Conservation (phyloP, 2,888 invertebrate species). For the Myopa testacea region DNA sequence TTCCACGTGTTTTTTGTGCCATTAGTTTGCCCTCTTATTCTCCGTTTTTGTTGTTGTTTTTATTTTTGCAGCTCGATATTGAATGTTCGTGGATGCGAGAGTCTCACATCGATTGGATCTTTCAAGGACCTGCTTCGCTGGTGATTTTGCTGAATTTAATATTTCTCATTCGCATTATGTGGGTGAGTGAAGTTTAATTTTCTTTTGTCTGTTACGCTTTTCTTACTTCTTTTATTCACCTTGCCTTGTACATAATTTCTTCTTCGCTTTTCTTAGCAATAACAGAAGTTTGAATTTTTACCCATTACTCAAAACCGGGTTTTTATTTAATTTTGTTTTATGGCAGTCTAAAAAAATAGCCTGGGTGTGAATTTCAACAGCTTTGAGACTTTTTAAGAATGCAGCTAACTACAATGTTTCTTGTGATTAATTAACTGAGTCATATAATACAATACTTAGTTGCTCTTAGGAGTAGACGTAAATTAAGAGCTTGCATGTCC, state of each 20-base stretch:
- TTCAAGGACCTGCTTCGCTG: constrained; percentile 83
- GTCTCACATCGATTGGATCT: constrained; percentile 87
- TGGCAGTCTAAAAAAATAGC: no score
- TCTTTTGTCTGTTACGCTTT: background rate
- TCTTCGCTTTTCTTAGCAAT: background rate
- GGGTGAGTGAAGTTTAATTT: constrained; percentile 73
- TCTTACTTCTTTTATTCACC: background rate
- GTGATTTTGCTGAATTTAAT: constrained; percentile 84
- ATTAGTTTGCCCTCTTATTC: background rate
- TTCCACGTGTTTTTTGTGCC: background rate
- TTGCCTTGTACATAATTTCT: background rate
- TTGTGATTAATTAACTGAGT: no score
- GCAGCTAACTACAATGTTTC: no score
- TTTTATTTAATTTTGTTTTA: no score
- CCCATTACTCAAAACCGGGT: no score
- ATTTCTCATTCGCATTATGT: constrained; percentile 88
- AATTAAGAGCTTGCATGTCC: no score
- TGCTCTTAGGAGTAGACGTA: no score
- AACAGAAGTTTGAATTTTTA: no score
- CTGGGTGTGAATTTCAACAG: no score
- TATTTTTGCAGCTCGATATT: constrained; percentile 67
- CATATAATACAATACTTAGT: no score
- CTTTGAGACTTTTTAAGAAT: no score
- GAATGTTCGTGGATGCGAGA: constrained; percentile 85
- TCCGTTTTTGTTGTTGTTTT: background rate